These are phyloP conservation scores for Panzeria rudis DNA, from an alignment of 2,888 invertebrate species.

Conservation along the genomic window DNA sequence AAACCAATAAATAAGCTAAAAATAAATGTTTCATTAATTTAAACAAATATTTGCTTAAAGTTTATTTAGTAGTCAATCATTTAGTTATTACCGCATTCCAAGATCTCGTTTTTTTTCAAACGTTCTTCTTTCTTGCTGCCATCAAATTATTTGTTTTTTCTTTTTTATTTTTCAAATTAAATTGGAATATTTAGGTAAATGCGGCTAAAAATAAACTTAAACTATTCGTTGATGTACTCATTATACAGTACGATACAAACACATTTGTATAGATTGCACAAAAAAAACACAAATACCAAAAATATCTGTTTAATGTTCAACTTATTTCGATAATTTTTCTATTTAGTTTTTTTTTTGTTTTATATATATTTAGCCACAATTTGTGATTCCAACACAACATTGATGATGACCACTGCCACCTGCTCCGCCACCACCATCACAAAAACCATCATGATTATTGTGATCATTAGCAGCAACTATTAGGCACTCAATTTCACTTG, in stretches of 20 bases:
- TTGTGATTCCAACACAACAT: conserved; percentile 45
- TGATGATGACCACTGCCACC: conserved; percentile 47
- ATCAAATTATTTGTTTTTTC: conserved; percentile 31
- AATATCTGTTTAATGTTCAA: conserved; percentile 70
- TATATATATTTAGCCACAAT: conserved; percentile 56
- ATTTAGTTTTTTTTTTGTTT: conserved; percentile 43
- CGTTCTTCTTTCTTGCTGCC: conserved; percentile 15
- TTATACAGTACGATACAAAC: neutral
- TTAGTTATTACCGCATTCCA: conserved; percentile 67
- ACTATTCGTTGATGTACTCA: conserved; percentile 33
- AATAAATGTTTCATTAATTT: conserved; percentile 28
- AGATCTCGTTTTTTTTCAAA: neutral
- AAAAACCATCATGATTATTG: neutral
- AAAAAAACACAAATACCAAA: neutral
- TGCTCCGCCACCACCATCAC: conserved; percentile 38
- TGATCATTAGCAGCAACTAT: conserved; percentile 25
- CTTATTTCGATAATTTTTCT: conserved; percentile 60
- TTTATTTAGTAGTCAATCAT: conserved; percentile 48
- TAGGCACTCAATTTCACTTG: conserved; percentile 48
- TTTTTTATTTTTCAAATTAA: conserved; percentile 48
- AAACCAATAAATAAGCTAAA: neutral
- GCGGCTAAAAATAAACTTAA: conserved; percentile 58
- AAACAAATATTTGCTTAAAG: conserved; percentile 31
- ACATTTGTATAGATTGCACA: conserved; percentile 36
- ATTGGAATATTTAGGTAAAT: conserved; percentile 68